Conservation (phyloP, 2,113 vertebrate species). For the Tapirus terrestris region DNA sequence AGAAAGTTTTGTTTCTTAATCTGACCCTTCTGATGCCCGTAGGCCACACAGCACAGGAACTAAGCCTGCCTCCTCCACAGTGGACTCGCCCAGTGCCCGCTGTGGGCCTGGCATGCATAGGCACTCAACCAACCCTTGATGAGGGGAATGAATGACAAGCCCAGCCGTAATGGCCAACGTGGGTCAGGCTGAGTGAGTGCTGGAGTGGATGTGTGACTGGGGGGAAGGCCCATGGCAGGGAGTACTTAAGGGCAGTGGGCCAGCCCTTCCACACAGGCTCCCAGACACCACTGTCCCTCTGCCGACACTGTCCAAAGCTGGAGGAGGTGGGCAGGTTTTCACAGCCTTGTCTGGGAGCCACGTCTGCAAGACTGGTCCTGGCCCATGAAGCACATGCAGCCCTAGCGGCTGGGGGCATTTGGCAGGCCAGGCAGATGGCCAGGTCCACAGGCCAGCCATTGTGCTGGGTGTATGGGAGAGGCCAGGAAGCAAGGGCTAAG, state of each 20-base stretch:
- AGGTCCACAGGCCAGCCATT: background rate
- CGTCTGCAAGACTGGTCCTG: background rate
- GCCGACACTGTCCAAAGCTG: background rate
- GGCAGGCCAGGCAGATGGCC: background rate
- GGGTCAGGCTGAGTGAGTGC: background rate
- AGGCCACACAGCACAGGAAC: background rate
- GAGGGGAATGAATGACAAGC: background rate
- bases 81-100: background rate
- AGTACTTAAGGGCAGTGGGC: background rate
- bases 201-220: background rate
- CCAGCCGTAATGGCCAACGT: accelerated
- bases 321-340: background rate
- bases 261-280: background rate
- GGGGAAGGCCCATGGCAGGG: background rate
- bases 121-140: background rate
- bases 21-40: background rate
- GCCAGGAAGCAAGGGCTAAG: background rate
- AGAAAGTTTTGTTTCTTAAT: background rate
- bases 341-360: background rate
- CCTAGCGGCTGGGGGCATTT: background rate
- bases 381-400: background rate
- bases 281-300: background rate
- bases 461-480: background rate
- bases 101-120: background rate
- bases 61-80: background rate